Percentiles rank a stretch among this genome's conserved stretches.
Evolutionary conservation across 1,140 invertebrate species (phyloP).

Genomic region (Drosophila carrolli): DNA sequence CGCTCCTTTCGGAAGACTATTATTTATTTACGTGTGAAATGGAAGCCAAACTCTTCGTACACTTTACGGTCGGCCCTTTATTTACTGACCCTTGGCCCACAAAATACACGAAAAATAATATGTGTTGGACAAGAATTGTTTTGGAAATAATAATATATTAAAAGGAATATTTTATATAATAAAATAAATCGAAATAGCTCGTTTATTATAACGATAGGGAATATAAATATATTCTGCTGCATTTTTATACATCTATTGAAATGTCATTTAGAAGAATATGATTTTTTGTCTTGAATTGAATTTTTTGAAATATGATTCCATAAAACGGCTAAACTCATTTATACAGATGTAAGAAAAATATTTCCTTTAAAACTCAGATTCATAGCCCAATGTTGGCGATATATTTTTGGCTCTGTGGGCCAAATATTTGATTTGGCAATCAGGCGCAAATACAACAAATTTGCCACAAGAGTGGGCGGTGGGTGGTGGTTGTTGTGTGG

Average conservation of each 20-base stretch:
- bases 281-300: too few relatives aligned
- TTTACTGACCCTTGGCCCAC: constrained; percentile 1
- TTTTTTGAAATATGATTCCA: too few relatives aligned
- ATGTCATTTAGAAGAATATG: too few relatives aligned
- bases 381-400: background rate
- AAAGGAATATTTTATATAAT: too few relatives aligned
- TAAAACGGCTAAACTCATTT: too few relatives aligned
- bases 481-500: background rate
- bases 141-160: background rate
- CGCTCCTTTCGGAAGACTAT: constrained; percentile 8
- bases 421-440: constrained; percentile 80
- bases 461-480: constrained; percentile 44
- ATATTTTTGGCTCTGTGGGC: constrained; percentile 11
- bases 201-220: too few relatives aligned
- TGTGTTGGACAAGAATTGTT: background rate
- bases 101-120: background rate
- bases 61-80: background rate
- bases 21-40: constrained; percentile 58
- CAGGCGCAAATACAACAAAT: constrained; percentile 76
- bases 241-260: too few relatives aligned
- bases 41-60: constrained; percentile 29
- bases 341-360: too few relatives aligned
- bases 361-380: too few relatives aligned
- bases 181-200: too few relatives aligned
- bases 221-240: too few relatives aligned